phyloP scores from a whole-genome alignment of 2,797 vertebrate species.

The Phrynocephalus forsythii region DNA sequence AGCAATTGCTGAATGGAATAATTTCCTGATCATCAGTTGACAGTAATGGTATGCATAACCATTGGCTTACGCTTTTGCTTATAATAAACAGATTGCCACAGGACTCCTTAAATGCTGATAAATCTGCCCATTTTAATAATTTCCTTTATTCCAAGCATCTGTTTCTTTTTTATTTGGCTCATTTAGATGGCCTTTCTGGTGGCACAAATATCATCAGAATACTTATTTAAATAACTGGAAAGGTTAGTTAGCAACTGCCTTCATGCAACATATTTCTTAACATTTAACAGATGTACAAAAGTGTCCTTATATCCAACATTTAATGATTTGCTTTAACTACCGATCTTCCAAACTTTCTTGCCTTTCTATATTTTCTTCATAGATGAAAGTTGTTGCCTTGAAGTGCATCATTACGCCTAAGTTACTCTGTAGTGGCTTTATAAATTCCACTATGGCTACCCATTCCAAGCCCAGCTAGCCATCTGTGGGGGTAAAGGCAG shows the following conservation, averaged over 20 bases:
- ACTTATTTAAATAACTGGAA: not conserved
- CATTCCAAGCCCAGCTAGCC: not conserved
- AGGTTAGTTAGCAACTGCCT: slow-evolving; percentile 5
- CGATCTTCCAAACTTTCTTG: not conserved
- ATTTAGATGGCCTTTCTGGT: not conserved
- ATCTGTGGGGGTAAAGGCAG: no score
- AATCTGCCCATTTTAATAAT: not conserved
- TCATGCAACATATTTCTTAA: slow-evolving; percentile 16
- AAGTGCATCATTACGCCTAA: not conserved
- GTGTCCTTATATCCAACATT: not conserved
- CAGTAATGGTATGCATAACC: not conserved
- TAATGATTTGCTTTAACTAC: not conserved
- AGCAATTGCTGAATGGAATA: not conserved
- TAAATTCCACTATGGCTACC: not conserved
- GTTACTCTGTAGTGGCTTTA: not conserved
- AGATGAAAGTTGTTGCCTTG: slow-evolving; percentile 1
- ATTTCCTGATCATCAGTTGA: not conserved
- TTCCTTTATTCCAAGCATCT: not conserved
- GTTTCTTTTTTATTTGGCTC: slow-evolving; percentile 3
- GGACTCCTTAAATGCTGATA: not conserved
- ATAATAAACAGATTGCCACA: not conserved
- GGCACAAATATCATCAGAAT: no score
- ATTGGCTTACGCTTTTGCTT: not conserved
- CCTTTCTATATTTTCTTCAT: not conserved
- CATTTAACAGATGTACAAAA: not conserved